Conservation (phyloP, 2,888 invertebrate species). For the Ennomos quercinarius region DNA sequence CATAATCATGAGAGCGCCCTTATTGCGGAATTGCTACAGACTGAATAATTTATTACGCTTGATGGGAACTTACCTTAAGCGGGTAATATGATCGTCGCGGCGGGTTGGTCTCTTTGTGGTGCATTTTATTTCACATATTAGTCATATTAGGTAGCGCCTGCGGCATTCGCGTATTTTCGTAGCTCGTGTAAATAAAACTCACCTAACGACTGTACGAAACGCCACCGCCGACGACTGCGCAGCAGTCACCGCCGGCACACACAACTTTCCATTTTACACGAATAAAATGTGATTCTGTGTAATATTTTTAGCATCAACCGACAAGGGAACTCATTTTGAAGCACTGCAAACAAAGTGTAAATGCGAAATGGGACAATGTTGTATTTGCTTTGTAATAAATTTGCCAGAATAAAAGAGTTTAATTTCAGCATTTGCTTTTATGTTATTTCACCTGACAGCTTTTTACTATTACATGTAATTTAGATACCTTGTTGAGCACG, state of each 20-base stretch:
- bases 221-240: conserved; percentile 43
- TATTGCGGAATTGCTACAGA: background rate
- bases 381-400: conserved; percentile 41
- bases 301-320: conserved; percentile 38
- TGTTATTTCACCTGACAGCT: conserved; percentile 8
- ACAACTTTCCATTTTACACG: conserved; percentile 49
- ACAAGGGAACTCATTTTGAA: conserved; percentile 41
- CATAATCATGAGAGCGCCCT: background rate
- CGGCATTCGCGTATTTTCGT: conserved; percentile 64
- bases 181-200: conserved; percentile 75
- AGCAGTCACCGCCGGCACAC: conserved; percentile 39
- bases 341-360: conserved; percentile 40
- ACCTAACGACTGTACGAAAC: conserved; percentile 63
- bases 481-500: background rate
- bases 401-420: conserved; percentile 31
- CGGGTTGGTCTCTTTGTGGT: conserved; percentile 55
- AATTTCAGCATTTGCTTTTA: conserved; percentile 19
- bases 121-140: conserved; percentile 80
- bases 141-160: conserved; percentile 70
- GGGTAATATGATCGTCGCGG: conserved; percentile 46
- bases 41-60: background rate
- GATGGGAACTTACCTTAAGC: conserved; percentile 7
- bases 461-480: background rate
- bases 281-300: conserved; percentile 48
- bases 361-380: conserved; percentile 35